Base-by-base conservation (phyloP, 2,888 invertebrate genomes). In the Nematopogon swammerdamellus region DNA sequence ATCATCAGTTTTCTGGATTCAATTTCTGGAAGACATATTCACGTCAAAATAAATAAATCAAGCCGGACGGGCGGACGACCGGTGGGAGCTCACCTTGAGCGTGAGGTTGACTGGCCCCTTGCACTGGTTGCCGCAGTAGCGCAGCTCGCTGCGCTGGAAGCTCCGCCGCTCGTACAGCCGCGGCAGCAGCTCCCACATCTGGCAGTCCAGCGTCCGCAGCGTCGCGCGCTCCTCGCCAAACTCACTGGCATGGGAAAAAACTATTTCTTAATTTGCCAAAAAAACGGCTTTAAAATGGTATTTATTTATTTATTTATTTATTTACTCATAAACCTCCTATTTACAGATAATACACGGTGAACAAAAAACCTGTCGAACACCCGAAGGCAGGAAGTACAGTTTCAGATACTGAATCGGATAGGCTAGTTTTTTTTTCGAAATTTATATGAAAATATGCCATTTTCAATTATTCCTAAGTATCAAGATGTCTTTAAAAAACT, bases 41-140 rank as follows among this genome's bases (percentile, higher is more conserved):
- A 16, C n/a, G n/a, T 43, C 43, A 30, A 10, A 10, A 30, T 14
- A 10, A 10, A 10, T n/a, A n/a, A n/a, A n/a, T n/a, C n/a, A n/a
- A n/a, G n/a, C n/a, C n/a, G n/a, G n/a, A n/a, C n/a, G n/a, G n/a
- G n/a, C n/a, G n/a, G n/a, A n/a, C n/a, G n/a, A n/a, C n/a, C n/a
- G n/a, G n/a, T n/a, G n/a, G n/a, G n/a, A n/a, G n/a, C 50, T 45
- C 18, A 72, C 74, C 52, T 59, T 58, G 47, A 69, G 57, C 11
- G 58, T 52, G 5, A 73, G 56, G 0, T 59, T 57, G 48, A 65
- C 14, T 0, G 67, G 64, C 6, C 43, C 43, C 30, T 49, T 50
- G 59, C 75, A 73, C 17, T 59, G 59, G 44, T 67, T 62, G 2
- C 60, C 36, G 57, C 76, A 73, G 17, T 50, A 36, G 18, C 55